phyloP scores from a whole-genome alignment of 2,888 invertebrate genomes.

The Megalurothrips usitatus region DNA sequence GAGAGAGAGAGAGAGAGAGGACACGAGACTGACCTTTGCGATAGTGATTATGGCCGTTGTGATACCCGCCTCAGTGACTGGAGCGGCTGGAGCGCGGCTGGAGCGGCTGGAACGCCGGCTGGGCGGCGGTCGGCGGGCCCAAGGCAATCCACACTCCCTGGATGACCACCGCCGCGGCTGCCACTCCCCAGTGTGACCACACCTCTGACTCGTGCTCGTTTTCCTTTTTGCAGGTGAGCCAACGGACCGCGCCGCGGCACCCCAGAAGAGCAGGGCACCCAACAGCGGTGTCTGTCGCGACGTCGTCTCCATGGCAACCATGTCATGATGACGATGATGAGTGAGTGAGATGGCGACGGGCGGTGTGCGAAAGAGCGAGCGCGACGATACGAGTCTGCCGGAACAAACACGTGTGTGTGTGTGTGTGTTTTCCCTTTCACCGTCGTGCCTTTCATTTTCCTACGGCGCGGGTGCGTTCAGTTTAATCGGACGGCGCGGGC shows the following conservation, averaged over 20 bases:
- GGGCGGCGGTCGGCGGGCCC: background rate
- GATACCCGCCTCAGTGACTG: no score
- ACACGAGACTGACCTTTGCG: no score
- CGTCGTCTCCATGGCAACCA: no score
- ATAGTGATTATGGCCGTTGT: no score
- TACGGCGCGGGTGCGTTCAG: no score
- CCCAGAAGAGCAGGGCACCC: background rate
- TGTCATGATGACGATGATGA: background rate
- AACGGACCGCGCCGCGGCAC: background rate
- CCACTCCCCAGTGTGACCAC: background rate
- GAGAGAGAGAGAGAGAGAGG: background rate
- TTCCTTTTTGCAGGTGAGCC: background rate
- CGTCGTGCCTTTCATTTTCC: no score
- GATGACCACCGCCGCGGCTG: no score
- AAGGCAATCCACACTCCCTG: background rate
- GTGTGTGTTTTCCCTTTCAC: slow-evolving; percentile 4
- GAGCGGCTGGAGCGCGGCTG: no score
- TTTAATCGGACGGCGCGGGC: no score
- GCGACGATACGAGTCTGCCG: background rate
- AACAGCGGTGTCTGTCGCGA: no score
- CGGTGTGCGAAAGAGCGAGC: background rate
- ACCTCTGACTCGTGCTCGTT: background rate
- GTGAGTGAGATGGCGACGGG: background rate
- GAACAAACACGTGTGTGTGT: background rate
- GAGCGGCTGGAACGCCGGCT: no score